A percentile compares a stretch with the other conserved stretches of the same genome.
phyloP scores from a whole-genome alignment of 2,113 vertebrate genomes.

The Sinocyclocheilus maitianheensis region DNA sequence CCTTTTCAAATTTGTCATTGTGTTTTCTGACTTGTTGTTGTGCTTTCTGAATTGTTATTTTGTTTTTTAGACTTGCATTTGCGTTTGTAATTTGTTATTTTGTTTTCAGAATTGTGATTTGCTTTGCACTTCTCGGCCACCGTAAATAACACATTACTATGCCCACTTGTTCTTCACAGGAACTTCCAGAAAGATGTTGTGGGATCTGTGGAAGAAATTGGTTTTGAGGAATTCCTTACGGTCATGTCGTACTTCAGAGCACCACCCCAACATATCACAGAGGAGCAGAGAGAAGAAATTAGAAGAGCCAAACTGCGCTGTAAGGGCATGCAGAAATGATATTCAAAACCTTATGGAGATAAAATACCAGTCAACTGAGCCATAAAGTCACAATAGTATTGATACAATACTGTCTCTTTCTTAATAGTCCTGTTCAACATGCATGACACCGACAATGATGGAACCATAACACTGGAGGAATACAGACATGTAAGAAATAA shows the following conservation, averaged over 20 bases:
- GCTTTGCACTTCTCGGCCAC: too few relatives aligned
- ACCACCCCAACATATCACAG: constrained; percentile 77
- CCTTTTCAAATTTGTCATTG: too few relatives aligned
- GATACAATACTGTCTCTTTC: constrained; percentile 27
- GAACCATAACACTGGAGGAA: constrained; percentile 92
- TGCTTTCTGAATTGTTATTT: too few relatives aligned
- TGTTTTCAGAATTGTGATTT: too few relatives aligned
- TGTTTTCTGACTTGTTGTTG: too few relatives aligned
- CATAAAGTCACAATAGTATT: background rate
- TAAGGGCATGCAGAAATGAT: constrained; percentile 63
- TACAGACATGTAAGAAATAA: constrained; percentile 88
- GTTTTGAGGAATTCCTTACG: constrained; percentile 91
- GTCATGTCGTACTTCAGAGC: constrained; percentile 94
- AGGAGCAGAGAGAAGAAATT: constrained; percentile 82
- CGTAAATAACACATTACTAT: background rate
- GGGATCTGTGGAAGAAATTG: constrained; percentile 84
- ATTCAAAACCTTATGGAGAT: constrained; percentile 11
- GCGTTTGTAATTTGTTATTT: too few relatives aligned
- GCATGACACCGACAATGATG: constrained; percentile 94
- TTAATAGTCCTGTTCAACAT: constrained; percentile 93
- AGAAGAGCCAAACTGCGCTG: constrained; percentile 90
- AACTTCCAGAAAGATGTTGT: constrained; percentile 79
- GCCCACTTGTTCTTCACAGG: constrained; percentile 64
- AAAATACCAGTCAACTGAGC: background rate
- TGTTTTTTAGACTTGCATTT: too few relatives aligned